Percentiles rank a stretch among this genome's conserved stretches.
These are phyloP conservation scores for Papilio aristodemus DNA, from an alignment of 1,140 invertebrate species.

Conservation along the genomic window DNA sequence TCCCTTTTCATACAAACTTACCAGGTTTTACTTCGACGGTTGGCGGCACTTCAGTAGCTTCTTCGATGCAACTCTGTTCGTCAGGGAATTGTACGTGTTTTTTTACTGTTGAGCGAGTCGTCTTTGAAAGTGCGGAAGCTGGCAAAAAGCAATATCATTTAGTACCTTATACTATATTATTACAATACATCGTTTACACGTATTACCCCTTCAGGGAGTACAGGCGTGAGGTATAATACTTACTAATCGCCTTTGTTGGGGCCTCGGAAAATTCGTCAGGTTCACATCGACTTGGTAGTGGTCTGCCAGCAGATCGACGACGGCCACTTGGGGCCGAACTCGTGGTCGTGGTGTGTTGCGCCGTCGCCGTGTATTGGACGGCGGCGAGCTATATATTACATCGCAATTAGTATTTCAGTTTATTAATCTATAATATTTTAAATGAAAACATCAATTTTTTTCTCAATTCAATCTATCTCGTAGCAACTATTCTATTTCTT, in stretches of 20 bases:
- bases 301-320: conserved; percentile 58
- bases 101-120: conserved; percentile 61
- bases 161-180: background rate
- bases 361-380: conserved; percentile 67
- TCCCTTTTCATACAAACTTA: conserved; percentile 40
- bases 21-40: conserved; percentile 58
- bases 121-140: conserved; percentile 66
- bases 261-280: conserved; percentile 70
- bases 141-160: conserved; percentile 29
- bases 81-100: conserved; percentile 76
- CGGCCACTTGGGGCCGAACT: conserved; percentile 65
- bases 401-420: background rate
- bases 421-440: no score
- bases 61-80: conserved; percentile 70
- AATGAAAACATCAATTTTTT: no score
- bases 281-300: conserved; percentile 63
- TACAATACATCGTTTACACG: no score
- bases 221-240: no score
- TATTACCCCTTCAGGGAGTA: no score
- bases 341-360: conserved; percentile 65
- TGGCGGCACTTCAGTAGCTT: conserved; percentile 46
- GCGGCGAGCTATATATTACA: conserved; percentile 45
- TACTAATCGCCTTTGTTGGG: conserved; percentile 57
- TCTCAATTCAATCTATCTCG: conserved; percentile 21
- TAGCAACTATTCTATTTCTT: conserved; percentile 11